A percentile compares a stretch with the other conserved stretches of the same genome.
These are phyloP conservation scores for Apogon hyalosoma DNA, from an alignment of 2,797 vertebrate species.

Conservation along the genomic window DNA sequence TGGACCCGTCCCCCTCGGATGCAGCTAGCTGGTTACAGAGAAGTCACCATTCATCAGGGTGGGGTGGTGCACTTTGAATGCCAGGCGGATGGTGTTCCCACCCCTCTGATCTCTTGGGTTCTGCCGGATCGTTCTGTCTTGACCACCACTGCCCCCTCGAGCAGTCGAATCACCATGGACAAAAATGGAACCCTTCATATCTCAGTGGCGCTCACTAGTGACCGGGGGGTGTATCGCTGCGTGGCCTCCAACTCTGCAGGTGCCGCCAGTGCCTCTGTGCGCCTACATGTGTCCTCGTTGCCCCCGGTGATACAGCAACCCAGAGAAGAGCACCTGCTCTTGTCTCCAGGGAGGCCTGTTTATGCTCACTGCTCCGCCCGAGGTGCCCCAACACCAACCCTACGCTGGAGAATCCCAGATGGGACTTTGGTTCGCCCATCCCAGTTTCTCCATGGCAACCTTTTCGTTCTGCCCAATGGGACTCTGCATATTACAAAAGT, in stretches of 20 bases:
- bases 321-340: conserved; percentile 84
- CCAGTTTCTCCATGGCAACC: conserved; percentile 91
- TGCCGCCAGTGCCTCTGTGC: conserved; percentile 88
- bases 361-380: conserved; percentile 90
- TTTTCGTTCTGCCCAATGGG: conserved; percentile 95
- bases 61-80: conserved; percentile 88
- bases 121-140: conserved; percentile 87
- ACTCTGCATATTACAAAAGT: conserved; percentile 90
- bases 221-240: conserved; percentile 92
- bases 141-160: conserved; percentile 73
- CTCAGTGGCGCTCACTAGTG: conserved; percentile 81
- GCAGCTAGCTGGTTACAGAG: conserved; percentile 83
- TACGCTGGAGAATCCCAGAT: conserved; percentile 90
- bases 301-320: conserved; percentile 91
- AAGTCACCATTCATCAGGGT: conserved; percentile 90
- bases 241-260: conserved; percentile 93
- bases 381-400: conserved; percentile 86
- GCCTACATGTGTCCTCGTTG: conserved; percentile 89
- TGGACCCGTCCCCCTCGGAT: conserved; percentile 88
- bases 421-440: conserved; percentile 90
- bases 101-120: conserved; percentile 92
- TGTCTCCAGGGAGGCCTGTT: conserved; percentile 83
- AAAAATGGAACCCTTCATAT: conserved; percentile 90
- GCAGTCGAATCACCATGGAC: conserved; percentile 82
- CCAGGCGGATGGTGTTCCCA: conserved; percentile 87